Percentiles rank a stretch among this genome's conserved stretches.
These are phyloP conservation scores for Arbacia lixula DNA, from an alignment of 53 echinoderm and acorn worm species.

Conservation along the genomic window DNA sequence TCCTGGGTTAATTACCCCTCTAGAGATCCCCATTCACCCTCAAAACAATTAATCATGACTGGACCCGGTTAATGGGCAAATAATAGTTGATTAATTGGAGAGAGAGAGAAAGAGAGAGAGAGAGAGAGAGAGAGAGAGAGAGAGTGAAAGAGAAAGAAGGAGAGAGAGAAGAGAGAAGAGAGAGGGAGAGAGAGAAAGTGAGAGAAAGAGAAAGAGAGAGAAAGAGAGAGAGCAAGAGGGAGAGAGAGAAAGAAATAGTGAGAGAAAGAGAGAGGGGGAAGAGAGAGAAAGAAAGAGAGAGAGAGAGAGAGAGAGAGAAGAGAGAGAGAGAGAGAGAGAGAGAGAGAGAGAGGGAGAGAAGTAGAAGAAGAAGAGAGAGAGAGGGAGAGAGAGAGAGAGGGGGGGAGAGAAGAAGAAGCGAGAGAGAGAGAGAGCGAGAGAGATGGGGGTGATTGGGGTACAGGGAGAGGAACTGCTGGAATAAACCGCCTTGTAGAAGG, in stretches of 20 bases:
- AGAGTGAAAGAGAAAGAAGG: not conserved
- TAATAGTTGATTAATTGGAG: slow-evolving; percentile 10
- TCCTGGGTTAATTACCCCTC: no score
- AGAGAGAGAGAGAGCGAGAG: not conserved
- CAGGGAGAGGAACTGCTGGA: no score
- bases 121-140: not conserved
- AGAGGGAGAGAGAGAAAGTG: not conserved
- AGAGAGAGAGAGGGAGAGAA: not conserved
- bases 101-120: not conserved
- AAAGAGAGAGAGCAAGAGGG: not conserved
- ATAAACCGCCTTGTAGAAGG: no score
- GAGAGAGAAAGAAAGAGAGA: not conserved
- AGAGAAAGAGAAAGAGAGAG: not conserved
- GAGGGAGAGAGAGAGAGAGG: not conserved
- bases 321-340: not conserved
- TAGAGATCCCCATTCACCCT: no score
- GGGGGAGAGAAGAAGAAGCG: not conserved
- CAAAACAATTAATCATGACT: no score
- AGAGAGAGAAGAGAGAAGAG: not conserved
- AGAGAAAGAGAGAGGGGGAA: not conserved
- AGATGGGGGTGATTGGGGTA: not conserved
- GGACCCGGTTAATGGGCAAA: slow-evolving; percentile 13
- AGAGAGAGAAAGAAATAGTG: not conserved
- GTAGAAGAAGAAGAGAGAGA: not conserved
- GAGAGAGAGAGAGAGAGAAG: not conserved